These are phyloP conservation scores for Phymatocera aterrima DNA, from an alignment of 2,888 invertebrate species.

Conservation along the genomic window DNA sequence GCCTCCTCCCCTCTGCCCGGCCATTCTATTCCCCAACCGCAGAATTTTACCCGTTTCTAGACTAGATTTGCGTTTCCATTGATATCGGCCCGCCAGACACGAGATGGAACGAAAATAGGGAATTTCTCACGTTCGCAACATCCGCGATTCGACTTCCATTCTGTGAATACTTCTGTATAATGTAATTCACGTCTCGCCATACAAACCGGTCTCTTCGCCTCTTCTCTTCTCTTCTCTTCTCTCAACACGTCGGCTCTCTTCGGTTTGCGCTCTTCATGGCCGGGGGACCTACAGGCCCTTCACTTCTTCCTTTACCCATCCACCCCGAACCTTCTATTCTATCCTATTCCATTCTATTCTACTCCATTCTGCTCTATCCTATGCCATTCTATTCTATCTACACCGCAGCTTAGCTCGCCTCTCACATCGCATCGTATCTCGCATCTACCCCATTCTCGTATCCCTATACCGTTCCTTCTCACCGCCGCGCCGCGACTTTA, in stretches of 20 bases:
- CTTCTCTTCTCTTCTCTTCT: neutral
- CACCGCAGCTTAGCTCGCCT: slow-evolving; percentile 16
- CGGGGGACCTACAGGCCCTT: neutral
- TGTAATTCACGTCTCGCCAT: slow-evolving; percentile 21
- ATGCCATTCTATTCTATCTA: slow-evolving; percentile 8
- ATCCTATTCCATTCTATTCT: neutral
- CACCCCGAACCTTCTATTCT: neutral
- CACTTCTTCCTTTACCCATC: neutral
- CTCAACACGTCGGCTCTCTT: no score
- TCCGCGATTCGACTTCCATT: neutral
- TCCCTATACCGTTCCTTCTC: neutral
- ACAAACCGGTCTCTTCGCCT: neutral
- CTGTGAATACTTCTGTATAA: slow-evolving; percentile 21
- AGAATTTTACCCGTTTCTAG: neutral
- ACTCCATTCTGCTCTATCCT: neutral
- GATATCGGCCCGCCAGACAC: neutral
- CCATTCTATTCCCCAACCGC: no score
- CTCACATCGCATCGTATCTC: slow-evolving; percentile 28
- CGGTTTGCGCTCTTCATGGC: neutral
- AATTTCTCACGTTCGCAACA: slow-evolving; percentile 22
- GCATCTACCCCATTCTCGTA: neutral
- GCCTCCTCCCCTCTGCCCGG: neutral
- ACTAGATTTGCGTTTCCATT: slow-evolving; percentile 1
- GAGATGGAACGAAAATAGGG: neutral
- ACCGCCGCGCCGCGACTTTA: neutral